Conservation (phyloP, 2,888 invertebrate genomes). For the Tyria jacobaeae region DNA sequence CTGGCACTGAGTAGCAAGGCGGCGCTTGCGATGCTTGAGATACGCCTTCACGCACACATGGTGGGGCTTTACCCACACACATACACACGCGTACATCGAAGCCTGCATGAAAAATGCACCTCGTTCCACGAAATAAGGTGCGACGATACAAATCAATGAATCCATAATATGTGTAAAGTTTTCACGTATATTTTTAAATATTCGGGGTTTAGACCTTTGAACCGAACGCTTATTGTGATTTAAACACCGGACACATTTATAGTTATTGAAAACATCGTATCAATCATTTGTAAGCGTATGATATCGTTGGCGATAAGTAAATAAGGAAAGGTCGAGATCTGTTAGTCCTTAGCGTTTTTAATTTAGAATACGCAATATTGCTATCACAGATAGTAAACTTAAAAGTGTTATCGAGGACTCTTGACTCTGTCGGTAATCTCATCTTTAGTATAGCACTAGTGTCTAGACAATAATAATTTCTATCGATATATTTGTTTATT, state of each 20-base stretch:
- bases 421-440: no score
- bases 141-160: slow-evolving; percentile 48
- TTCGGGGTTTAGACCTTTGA: slow-evolving; percentile 36
- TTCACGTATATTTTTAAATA: slow-evolving; percentile 23
- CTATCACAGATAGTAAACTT: no score
- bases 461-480: no score
- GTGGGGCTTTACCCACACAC: slow-evolving; percentile 33
- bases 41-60: slow-evolving; percentile 73
- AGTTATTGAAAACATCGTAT: slow-evolving; percentile 27
- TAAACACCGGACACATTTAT: slow-evolving; percentile 22
- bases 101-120: slow-evolving; percentile 79
- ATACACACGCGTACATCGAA: slow-evolving; percentile 51
- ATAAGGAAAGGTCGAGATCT: slow-evolving; percentile 16
- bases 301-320: slow-evolving; percentile 28
- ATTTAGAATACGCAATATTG: no score
- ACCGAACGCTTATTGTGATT: slow-evolving; percentile 29
- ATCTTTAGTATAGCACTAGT: no score
- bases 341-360: background rate
- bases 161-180: slow-evolving; percentile 28
- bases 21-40: slow-evolving; percentile 74
- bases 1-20: slow-evolving; percentile 71
- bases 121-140: slow-evolving; percentile 62
- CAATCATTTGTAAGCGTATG: slow-evolving; percentile 20
- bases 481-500: no score
- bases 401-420: no score